These are phyloP conservation scores for Endomychus coccineus DNA, from an alignment of 2,888 invertebrate genomes.

Conservation along the genomic window DNA sequence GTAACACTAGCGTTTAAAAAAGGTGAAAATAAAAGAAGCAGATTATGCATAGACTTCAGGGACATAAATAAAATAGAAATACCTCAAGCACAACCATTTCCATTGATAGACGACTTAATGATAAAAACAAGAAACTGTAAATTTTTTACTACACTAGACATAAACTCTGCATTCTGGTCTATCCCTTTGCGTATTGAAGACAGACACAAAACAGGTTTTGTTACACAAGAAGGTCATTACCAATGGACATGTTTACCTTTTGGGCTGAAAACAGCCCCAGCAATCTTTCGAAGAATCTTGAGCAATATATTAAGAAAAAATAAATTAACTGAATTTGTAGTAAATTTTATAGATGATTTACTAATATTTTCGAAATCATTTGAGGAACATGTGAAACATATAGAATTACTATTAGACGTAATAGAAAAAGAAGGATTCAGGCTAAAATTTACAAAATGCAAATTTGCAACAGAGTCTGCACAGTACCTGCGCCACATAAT, in stretches of 20 bases:
- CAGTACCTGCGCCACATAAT: constrained; percentile 16
- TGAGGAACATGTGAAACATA: constrained; percentile 20
- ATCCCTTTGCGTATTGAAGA: constrained; percentile 32
- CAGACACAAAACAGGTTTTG: constrained; percentile 28
- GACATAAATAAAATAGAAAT: constrained; percentile 24
- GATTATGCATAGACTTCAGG: constrained; percentile 13
- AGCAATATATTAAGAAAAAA: constrained; percentile 18
- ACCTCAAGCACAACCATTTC: constrained; percentile 32
- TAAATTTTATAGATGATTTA: constrained; percentile 24
- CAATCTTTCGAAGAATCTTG: constrained; percentile 21
- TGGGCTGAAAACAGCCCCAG: constrained; percentile 22
- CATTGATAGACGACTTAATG: constrained; percentile 31
- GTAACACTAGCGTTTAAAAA: constrained; percentile 19
- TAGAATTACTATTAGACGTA: constrained; percentile 8
- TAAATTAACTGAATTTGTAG: constrained; percentile 16
- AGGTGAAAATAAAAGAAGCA: constrained; percentile 20
- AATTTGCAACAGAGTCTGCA: constrained; percentile 10
- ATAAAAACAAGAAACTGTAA: constrained; percentile 31
- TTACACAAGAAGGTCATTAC: constrained; percentile 24
- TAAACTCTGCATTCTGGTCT: constrained; percentile 38
- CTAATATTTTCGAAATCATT: constrained; percentile 22
- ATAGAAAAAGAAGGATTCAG: constrained; percentile 13
- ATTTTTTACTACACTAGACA: constrained; percentile 32
- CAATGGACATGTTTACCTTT: constrained; percentile 23
- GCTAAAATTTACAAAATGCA: constrained; percentile 16